Conservation (phyloP, 2,113 vertebrate species). For the Syrmaticus mikado region DNA sequence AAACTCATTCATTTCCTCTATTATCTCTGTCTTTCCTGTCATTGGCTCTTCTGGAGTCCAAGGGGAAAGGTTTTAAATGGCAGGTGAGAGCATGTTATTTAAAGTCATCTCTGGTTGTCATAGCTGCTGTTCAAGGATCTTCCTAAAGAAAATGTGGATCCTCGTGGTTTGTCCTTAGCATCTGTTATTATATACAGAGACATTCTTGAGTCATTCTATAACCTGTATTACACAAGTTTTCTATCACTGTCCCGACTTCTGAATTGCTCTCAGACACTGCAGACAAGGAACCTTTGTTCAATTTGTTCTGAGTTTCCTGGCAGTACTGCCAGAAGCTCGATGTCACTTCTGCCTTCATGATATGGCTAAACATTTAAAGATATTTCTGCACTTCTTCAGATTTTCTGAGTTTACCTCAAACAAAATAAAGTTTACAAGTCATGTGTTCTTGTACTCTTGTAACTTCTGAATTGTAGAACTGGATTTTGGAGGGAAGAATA, state of each 20-base stretch:
- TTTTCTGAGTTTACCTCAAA: neutral
- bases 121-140: neutral
- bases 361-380: neutral
- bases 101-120: neutral
- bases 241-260: neutral
- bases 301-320: neutral
- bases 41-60: neutral
- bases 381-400: neutral
- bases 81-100: neutral
- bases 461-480: neutral
- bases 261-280: neutral
- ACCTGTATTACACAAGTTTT: neutral
- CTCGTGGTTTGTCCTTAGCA: neutral
- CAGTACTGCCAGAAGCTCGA: neutral
- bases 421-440: neutral
- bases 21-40: neutral
- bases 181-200: neutral
- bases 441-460: neutral
- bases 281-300: neutral
- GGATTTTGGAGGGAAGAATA: neutral
- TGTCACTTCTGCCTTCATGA: neutral
- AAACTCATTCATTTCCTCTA: slow-evolving; percentile 4
- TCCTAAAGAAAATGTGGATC: neutral
- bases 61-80: neutral
- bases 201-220: neutral